Base-by-base conservation (phyloP, 2,113 vertebrate genomes). In the Zosterops hypoxanthus region DNA sequence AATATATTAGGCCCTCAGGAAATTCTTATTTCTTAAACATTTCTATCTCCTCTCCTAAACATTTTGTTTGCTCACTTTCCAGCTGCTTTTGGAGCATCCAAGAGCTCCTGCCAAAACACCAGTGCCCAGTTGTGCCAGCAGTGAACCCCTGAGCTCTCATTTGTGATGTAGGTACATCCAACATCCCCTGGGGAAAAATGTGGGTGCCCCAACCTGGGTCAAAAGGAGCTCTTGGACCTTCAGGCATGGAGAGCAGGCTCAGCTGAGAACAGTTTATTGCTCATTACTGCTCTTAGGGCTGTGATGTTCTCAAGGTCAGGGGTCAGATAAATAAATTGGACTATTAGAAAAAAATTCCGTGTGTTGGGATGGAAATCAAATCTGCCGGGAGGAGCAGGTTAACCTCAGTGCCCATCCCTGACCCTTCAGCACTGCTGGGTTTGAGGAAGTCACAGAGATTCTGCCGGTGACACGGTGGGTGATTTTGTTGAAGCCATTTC, bases 381-480 rank as follows among this genome's bases (percentile, higher is more conserved):
- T 18, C 22, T 41, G 15, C 2, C 6, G 26, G 3, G 57, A 24
- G 29, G 15, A n/a, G 22, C 2, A 0, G 9, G 52, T 12, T 56
- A 9, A 28, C 29, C 28, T 65, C 14, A 2, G 9, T 55, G 50
- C 28, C 44, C 6, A 2, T 22, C 23, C 29, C 39, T 70, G 61
- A 25, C 9, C 19, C 31, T 69, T 31, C 39, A 21, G 63, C 6
- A 4, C 18, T 0, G 9, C 64, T 2, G 29, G 31, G 5, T 41
- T 77, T 34, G 64, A 55, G 55, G 8, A 33, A 47, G 25, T 29
- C 41, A 2, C 0, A 0, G 20, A 4, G 18, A 56, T 31, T 46
- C 22, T 12, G 10, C 10, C 0, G 0, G 16, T 29, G 72, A 52
- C 36, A 77, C 0, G 0, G 44, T 0, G 1, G 9, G 29, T 22